phyloP scores from a whole-genome alignment of 2,888 invertebrate genomes.

The Cryptus viduatorius region DNA sequence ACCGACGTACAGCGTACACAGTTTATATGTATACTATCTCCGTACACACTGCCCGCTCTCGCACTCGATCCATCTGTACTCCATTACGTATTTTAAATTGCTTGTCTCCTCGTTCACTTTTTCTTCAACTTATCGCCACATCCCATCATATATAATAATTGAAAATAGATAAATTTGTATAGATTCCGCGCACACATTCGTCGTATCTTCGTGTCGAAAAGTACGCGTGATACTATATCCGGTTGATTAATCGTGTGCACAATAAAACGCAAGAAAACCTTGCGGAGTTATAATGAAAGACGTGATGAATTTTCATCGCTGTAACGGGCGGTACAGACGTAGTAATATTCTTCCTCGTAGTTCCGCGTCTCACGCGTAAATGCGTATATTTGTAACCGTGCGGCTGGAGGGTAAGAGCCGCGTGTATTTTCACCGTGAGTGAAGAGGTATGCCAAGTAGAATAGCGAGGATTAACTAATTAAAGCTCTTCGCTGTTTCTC shows the following conservation, averaged over 20 bases:
- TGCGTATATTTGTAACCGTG: background rate
- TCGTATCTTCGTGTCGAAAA: background rate
- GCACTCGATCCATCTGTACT: conserved; percentile 50
- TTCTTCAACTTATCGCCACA: background rate
- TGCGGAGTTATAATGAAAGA: conserved; percentile 2
- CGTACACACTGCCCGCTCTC: conserved; percentile 11
- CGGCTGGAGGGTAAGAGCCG: background rate
- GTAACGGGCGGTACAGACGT: background rate
- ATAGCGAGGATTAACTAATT: conserved; percentile 39
- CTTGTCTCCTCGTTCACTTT: conserved; percentile 44
- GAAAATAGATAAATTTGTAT: conserved; percentile 46
- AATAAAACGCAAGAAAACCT: background rate
- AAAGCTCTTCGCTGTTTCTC: conserved; percentile 27
- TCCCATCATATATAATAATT: conserved; percentile 44
- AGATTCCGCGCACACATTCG: background rate
- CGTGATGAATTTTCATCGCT: conserved; percentile 12
- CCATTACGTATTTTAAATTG: conserved; percentile 64
- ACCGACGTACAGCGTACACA: background rate
- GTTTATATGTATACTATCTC: conserved; percentile 18
- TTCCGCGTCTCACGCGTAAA: background rate
- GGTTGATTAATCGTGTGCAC: conserved; percentile 30
- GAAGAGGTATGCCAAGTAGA: background rate
- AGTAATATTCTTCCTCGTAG: conserved; percentile 4
- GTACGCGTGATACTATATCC: conserved; percentile 5
- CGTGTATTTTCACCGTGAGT: background rate